phyloP scores from a whole-genome alignment of 2,888 invertebrate species.

The Sussaba pulchella region DNA sequence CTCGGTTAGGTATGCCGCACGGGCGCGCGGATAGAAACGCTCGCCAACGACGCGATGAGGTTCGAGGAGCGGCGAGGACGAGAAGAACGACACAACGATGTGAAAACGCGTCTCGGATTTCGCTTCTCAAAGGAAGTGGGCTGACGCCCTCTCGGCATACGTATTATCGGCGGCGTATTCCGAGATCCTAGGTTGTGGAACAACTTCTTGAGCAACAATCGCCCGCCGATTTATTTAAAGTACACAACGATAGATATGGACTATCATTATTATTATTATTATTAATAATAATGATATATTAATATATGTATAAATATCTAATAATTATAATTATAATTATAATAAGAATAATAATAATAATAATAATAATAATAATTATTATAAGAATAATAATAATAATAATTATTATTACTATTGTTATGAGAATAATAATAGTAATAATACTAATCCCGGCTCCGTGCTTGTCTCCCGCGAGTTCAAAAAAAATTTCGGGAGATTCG shows the following conservation, averaged over 20 bases:
- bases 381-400: too few relatives aligned
- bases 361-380: too few relatives aligned
- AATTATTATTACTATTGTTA: too few relatives aligned
- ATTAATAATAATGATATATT: too few relatives aligned
- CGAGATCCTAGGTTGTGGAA: too few relatives aligned
- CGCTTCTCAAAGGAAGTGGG: constrained; percentile 62
- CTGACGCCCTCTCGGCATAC: constrained; percentile 39
- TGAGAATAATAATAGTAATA: too few relatives aligned
- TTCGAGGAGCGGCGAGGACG: constrained; percentile 29
- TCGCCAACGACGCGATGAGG: constrained; percentile 7
- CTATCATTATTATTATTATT: too few relatives aligned
- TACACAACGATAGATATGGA: constrained; percentile 9
- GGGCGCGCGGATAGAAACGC: constrained; percentile 30
- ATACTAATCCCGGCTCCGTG: too few relatives aligned
- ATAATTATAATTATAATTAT: too few relatives aligned
- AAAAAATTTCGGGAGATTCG: constrained; percentile 30
- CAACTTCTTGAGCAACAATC: too few relatives aligned
- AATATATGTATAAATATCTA: too few relatives aligned
- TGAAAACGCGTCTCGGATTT: constrained; percentile 62
- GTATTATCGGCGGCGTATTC: neutral
- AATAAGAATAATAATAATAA: too few relatives aligned
- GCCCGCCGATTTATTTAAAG: neutral
- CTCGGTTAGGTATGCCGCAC: constrained; percentile 23
- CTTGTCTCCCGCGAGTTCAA: neutral
- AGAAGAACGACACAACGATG: constrained; percentile 41